Evolutionary conservation across 2,797 vertebrate genomes (phyloP).

Genomic region (Xenopus petersii): DNA sequence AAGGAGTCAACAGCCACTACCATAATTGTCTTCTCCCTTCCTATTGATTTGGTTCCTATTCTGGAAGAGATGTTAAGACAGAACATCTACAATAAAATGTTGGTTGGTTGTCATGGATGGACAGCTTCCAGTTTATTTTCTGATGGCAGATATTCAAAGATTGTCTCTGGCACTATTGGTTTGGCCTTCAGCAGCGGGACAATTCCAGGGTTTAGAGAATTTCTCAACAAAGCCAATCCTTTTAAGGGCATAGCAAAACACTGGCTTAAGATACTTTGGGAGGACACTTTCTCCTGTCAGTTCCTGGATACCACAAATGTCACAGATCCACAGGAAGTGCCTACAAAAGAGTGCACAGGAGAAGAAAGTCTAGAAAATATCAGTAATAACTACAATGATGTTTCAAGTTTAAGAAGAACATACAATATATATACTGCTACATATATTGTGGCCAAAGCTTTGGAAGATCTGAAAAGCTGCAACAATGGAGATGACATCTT

Average conservation of each 20-base stretch:
- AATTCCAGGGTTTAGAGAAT: slow-evolving; percentile 68
- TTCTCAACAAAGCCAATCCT: slow-evolving; percentile 73
- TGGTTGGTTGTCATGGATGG: slow-evolving; percentile 83
- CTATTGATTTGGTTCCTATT: slow-evolving; percentile 77
- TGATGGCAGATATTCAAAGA: slow-evolving; percentile 61
- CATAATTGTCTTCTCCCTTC: slow-evolving; percentile 79
- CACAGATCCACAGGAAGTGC: slow-evolving; percentile 31
- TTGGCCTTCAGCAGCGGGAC: slow-evolving; percentile 71
- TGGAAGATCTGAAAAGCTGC: slow-evolving; percentile 57
- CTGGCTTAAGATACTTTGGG: slow-evolving; percentile 79
- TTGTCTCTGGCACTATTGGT: slow-evolving; percentile 74
- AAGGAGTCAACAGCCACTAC: slow-evolving; percentile 72
- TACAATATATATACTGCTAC: slow-evolving; percentile 82
- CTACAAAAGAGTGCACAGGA: slow-evolving; percentile 63
- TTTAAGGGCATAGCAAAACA: slow-evolving; percentile 54
- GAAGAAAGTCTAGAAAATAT: slow-evolving; percentile 69
- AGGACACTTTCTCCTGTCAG: slow-evolving; percentile 77
- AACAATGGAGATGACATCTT: neutral
- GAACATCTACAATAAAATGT: slow-evolving; percentile 76
- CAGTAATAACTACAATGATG: slow-evolving; percentile 70
- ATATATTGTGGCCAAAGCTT: slow-evolving; percentile 72
- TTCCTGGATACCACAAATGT: slow-evolving; percentile 51
- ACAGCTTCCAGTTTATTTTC: slow-evolving; percentile 75
- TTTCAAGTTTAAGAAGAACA: slow-evolving; percentile 70
- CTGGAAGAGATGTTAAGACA: slow-evolving; percentile 64